Base-by-base conservation (phyloP, 2,888 invertebrate genomes). In the Smittia aterrima region DNA sequence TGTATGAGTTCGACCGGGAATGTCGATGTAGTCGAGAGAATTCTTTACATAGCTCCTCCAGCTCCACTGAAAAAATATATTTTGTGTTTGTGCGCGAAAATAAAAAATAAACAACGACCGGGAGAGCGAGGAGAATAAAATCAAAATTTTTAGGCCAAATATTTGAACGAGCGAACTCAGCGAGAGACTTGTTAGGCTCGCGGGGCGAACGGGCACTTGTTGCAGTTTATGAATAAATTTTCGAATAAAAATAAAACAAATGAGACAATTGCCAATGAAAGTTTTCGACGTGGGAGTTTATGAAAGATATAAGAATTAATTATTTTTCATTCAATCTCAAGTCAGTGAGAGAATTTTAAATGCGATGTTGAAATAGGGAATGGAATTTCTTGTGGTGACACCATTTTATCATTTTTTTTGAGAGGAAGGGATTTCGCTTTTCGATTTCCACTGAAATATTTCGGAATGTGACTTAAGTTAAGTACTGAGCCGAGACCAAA, bases 261-360 rank as follows among this genome's bases (percentile, higher is more conserved):
- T 68, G 18, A 70, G 27, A 70, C 70, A 70, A 70, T 70, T 68
- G 47, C 41, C 20, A 40, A 25, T 70, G 70, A 41, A 70, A 18
- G 54, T 53, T 32, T 16, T 41, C 67, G 13, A 27, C 54, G 70
- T 70, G 70, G 70, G 70, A 70, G 70, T 54, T 70, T 53, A 22
- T 11, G 18, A 67, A 67, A 58, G 22, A 58, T 1, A 58, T 4
- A 4, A 20, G 58, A 58, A 58, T 58, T 58, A 58, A 58, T 58
- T 58, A 6, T 58, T 58, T 58, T 58, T 11, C 58, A 58, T 58
- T 58, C 58, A 58, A 58, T 58, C 58, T 18, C 18, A 20, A n/a
- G n/a, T n/a, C 58, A 58, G 18, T 20, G 58, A 20, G 58, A 58
- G 22, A 11, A 2, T 22, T 22, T 22, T 58, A 47, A 16, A 7